Percentiles rank a stretch among this genome's conserved stretches.
Conservation (phyloP, 2,113 vertebrate species). For the Trachemys scripta region DNA sequence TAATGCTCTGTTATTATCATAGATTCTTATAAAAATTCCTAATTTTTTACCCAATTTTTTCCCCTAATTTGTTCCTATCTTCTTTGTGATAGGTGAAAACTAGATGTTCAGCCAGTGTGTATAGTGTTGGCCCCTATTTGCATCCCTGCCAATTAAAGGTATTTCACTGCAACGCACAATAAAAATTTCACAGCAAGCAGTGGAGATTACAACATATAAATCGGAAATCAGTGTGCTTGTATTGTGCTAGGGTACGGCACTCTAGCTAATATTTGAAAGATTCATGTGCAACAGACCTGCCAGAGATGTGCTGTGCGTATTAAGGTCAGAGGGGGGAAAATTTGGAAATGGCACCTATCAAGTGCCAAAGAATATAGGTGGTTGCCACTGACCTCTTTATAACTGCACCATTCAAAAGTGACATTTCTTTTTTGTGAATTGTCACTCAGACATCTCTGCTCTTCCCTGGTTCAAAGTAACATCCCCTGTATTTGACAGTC, state of each 20-base stretch:
- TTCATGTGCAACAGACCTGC: background rate
- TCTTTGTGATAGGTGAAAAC: background rate
- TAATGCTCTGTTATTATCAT: constrained; percentile 37
- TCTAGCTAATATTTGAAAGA: constrained; percentile 8
- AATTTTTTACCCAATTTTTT: background rate
- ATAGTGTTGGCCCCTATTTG: background rate
- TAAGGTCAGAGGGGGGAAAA: background rate
- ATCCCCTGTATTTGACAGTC: background rate
- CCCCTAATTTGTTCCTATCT: background rate
- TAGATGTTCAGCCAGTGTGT: background rate
- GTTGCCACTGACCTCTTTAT: background rate
- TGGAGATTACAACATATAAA: constrained; percentile 21
- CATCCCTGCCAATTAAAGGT: background rate
- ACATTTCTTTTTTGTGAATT: background rate
- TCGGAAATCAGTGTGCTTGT: background rate
- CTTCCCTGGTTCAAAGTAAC: background rate
- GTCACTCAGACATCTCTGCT: background rate
- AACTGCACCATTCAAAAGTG: background rate
- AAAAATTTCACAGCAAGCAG: background rate
- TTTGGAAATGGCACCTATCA: rapidly evolving
- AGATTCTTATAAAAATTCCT: background rate
- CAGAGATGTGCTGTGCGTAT: background rate
- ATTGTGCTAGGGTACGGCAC: background rate
- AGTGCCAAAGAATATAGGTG: background rate
- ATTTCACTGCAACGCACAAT: background rate